Conservation (phyloP, 2,113 vertebrate species). For the Brachypodius melanocephalos region DNA sequence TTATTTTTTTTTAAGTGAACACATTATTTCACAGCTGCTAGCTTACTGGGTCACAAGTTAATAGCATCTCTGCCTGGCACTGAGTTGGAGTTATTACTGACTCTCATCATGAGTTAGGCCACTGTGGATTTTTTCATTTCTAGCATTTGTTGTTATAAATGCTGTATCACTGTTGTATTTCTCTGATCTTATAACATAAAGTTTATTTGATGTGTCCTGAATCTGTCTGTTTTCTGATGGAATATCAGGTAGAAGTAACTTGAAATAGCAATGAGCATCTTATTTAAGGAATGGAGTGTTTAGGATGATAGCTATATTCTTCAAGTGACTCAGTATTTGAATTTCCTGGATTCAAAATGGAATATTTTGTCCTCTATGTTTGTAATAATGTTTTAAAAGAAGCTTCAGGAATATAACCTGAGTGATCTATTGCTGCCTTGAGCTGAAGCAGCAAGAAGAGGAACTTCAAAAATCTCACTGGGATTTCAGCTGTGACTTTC, state of each 20-base stretch:
- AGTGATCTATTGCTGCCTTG: not conserved
- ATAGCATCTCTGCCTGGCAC: slow-evolving; percentile 25
- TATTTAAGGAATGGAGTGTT: not conserved
- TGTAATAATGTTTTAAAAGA: not conserved
- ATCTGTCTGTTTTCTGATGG: not conserved
- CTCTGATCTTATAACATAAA: not conserved
- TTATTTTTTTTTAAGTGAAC: slow-evolving; percentile 32
- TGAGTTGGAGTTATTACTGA: slow-evolving; percentile 35
- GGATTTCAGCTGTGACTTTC: not conserved
- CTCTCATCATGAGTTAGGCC: not conserved
- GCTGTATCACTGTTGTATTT: slow-evolving; percentile 36
- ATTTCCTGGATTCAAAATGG: not conserved
- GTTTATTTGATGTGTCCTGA: not conserved
- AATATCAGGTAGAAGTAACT: not conserved
- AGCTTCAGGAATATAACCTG: not conserved
- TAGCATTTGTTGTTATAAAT: slow-evolving; percentile 9
- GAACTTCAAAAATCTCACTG: not conserved
- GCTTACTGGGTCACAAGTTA: slow-evolving; percentile 43
- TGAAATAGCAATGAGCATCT: not conserved
- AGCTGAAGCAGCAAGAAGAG: not conserved
- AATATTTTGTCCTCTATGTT: not conserved
- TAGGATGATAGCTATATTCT: not conserved
- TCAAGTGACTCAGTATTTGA: not conserved
- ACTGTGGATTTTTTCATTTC: not conserved
- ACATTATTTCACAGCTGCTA: slow-evolving; percentile 50